Conservation (phyloP, 1,140 invertebrate genomes). For the Papilio xuthus region DNA sequence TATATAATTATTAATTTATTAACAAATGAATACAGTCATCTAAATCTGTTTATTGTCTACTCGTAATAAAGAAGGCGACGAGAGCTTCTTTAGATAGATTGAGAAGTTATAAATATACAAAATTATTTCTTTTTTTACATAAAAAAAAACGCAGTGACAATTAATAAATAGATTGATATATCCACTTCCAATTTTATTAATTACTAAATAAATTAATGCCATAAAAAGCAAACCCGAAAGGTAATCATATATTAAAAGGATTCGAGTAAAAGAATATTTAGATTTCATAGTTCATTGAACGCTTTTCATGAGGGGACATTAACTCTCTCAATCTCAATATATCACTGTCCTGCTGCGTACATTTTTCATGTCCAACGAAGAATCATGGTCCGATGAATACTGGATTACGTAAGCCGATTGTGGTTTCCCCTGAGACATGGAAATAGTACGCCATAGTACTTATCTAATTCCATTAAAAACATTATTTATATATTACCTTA, state of each 20-base stretch:
- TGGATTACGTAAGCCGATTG: slow-evolving; percentile 26
- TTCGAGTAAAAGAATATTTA: background rate
- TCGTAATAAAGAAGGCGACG: too few species aligned
- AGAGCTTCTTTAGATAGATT: too few species aligned
- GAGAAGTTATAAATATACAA: too few species aligned
- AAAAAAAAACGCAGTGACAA: too few species aligned
- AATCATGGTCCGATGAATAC: slow-evolving; percentile 29
- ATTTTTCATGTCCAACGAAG: slow-evolving; percentile 31
- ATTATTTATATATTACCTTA: too few species aligned
- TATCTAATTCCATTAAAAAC: background rate
- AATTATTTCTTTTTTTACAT: too few species aligned
- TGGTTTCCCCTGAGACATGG: slow-evolving; percentile 10
- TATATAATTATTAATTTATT: background rate
- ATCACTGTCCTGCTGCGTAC: slow-evolving; percentile 24
- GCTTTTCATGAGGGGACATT: slow-evolving; percentile 24
- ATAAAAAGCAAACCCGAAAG: background rate
- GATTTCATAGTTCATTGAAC: slow-evolving; percentile 3
- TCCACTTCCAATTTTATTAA: too few species aligned
- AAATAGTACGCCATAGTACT: background rate
- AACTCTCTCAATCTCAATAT: slow-evolving; percentile 27
- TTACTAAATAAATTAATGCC: too few species aligned
- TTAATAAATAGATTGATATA: too few species aligned
- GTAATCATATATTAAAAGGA: background rate
- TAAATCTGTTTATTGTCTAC: too few species aligned
- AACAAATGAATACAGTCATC: too few species aligned